A percentile compares a stretch with the other conserved stretches of the same genome.
Conservation (phyloP, 2,113 vertebrate genomes). For the Microcebus lehilahytsara region DNA sequence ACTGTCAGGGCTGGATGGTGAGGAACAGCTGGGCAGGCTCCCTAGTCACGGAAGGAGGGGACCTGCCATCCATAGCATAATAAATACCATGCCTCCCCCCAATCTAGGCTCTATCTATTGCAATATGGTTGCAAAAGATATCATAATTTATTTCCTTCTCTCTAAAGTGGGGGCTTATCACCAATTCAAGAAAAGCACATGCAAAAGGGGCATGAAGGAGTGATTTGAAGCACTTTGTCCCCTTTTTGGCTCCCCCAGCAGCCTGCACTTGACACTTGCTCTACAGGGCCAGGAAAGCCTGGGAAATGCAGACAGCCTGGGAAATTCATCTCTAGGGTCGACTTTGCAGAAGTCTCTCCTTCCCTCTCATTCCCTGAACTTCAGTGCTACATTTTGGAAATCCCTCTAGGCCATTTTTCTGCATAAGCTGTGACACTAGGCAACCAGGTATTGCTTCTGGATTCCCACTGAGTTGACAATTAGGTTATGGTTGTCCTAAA, state of each 20-base stretch:
- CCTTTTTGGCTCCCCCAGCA: background rate
- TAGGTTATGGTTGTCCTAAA: background rate
- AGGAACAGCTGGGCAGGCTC: background rate
- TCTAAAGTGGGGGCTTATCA: background rate
- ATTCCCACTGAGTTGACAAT: background rate
- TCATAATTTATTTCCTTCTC: background rate
- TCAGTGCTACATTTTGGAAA: background rate
- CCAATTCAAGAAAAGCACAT: background rate
- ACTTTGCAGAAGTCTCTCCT: background rate
- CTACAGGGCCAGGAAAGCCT: background rate
- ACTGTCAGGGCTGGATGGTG: background rate
- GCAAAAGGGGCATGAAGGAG: background rate
- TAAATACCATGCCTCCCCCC: background rate
- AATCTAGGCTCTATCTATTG: background rate
- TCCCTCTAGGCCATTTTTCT: background rate
- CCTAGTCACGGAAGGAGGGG: background rate
- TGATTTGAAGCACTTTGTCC: background rate
- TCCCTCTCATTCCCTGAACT: background rate
- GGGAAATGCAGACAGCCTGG: background rate
- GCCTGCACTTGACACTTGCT: background rate
- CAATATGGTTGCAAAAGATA: background rate
- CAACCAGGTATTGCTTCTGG: background rate
- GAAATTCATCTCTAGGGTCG: background rate
- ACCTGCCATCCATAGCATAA: background rate
- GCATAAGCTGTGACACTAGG: background rate